These are phyloP conservation scores for Cryptomyrus ogoouensis DNA, from an alignment of 2,113 vertebrate species.

Conservation along the genomic window DNA sequence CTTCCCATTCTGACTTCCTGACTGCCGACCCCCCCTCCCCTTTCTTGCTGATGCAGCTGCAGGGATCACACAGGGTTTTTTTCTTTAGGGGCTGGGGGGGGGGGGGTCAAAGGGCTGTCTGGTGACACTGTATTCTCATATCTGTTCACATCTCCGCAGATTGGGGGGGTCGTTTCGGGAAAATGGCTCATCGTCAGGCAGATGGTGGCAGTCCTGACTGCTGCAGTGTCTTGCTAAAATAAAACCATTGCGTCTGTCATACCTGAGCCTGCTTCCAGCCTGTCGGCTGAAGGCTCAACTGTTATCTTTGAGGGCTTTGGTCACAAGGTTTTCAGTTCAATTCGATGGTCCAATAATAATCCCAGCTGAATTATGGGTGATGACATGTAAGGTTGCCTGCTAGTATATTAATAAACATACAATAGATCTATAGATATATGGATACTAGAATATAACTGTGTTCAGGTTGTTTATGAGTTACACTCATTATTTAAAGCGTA, in stretches of 20 bases:
- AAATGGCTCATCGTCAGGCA: not conserved
- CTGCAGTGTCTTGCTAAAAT: not conserved
- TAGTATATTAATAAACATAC: not conserved
- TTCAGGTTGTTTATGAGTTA: not conserved
- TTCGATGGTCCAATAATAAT: not conserved
- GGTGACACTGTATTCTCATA: slow-evolving; percentile 1
- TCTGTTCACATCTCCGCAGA: not conserved
- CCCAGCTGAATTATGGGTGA: not conserved
- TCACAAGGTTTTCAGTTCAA: not conserved
- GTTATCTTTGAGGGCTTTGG: not conserved
- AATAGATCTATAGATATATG: not conserved
- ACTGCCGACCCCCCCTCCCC: not conserved
- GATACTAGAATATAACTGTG: not conserved
- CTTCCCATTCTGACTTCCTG: not conserved
- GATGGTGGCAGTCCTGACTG: not conserved
- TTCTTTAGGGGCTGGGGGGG: not conserved
- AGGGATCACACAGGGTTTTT: not conserved
- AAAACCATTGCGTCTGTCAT: not conserved
- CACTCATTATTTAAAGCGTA: not conserved
- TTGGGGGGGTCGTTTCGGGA: not conserved
- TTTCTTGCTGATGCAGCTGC: slow-evolving; percentile 6
- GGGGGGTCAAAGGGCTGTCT: not conserved
- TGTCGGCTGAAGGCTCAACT: not conserved
- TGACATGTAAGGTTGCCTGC: not conserved
- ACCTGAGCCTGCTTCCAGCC: not conserved